Conservation (phyloP, 2,113 vertebrate genomes). For the Heliornis fulica region DNA sequence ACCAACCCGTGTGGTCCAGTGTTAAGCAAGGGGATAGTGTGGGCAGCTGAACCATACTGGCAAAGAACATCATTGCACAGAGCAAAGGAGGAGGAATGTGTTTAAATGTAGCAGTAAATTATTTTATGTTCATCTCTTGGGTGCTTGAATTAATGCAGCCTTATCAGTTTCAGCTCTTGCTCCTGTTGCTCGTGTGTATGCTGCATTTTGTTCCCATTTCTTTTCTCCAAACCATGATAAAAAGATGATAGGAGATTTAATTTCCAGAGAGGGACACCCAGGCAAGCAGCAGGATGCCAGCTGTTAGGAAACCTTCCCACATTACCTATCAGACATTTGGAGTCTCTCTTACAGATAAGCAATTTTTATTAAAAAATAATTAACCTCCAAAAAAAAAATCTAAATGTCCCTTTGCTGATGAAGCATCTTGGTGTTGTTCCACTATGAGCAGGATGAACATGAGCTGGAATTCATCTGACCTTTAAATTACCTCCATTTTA, state of each 20-base stretch:
- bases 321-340: conserved; percentile 20
- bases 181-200: neutral
- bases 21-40: neutral
- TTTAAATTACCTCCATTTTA: conserved; percentile 64
- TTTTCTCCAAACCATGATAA: neutral
- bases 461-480: conserved; percentile 57
- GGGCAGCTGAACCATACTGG: neutral
- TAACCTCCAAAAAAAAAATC: neutral
- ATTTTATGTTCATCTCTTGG: neutral
- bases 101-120: neutral
- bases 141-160: neutral
- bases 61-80: neutral
- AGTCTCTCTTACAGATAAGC: neutral
- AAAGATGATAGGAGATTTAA: conserved; percentile 6
- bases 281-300: neutral
- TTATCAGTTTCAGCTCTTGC: neutral
- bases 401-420: neutral
- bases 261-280: conserved; percentile 19
- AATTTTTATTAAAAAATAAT: neutral
- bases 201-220: neutral
- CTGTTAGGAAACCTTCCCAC: too few species aligned
- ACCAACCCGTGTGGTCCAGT: neutral
- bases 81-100: neutral
- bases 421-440: conserved; percentile 16
- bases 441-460: conserved; percentile 23